Evolutionary conservation across 2,113 vertebrate genomes (phyloP), one percentile per base, ranked within the genome.

Genomic region (Mystacornis crossleyi): DNA sequence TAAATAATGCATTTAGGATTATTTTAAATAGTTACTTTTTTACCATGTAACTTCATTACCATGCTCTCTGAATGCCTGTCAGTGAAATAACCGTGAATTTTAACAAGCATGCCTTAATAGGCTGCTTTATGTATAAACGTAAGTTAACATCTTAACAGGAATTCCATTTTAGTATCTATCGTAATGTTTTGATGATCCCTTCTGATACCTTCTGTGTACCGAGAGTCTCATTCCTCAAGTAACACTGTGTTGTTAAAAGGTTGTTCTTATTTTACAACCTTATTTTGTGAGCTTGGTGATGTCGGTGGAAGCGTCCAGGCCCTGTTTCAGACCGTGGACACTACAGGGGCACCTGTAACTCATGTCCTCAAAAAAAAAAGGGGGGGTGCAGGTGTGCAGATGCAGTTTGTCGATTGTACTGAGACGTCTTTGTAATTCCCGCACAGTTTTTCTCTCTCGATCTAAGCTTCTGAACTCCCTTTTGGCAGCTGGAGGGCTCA

Each of bases 141-240:
- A 75, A 89, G 88, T 81, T 85, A 94, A 31, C 62, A 29, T 89
- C 89, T 71, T 87, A 85, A 78, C 64, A 86, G 85, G 85, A 95
- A 80, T 95, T 82, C 79, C 85, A 33, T 84, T 95, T 97, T 95
- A 96, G 73, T 90, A 48, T 90, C 81, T 79, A 33, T 92, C 65
- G 33, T 92, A 94, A 83, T 86, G 83, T 96, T 97, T 97, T 97
- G 90, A 94, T 93, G 90, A 89, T 89, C 57, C 60, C 72, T 93
- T 89, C 85, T 71, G 82, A 96, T 94, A 74, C n/a, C 3, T 54
- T 90, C 86, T 95, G 87, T 62, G 79, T 87, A 81, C 21, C 8
- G 1, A 48, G 67, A 58, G 66, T 62, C 85, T 86, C 67, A 29
- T 86, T 86, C 85, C 75, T 89, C 31, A 21, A 77, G 54, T 51